These are phyloP conservation scores for Falco biarmicus DNA, from an alignment of 2,797 vertebrate genomes.

Conservation along the genomic window DNA sequence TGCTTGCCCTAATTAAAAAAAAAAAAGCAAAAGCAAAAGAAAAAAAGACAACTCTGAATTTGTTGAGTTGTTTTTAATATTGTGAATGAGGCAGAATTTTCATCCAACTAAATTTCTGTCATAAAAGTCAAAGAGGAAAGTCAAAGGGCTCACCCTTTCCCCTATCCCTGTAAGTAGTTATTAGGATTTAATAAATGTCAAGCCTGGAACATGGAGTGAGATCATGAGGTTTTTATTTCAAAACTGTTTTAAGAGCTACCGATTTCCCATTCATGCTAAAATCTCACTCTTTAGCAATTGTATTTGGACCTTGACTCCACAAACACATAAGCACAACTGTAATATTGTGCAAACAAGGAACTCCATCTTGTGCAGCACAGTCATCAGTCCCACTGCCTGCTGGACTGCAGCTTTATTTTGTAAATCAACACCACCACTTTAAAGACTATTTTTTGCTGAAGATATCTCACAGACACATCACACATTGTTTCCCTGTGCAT, in stretches of 20 bases:
- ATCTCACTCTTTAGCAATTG: neutral
- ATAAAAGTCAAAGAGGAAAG: neutral
- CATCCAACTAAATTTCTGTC: neutral
- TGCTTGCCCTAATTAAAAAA: neutral
- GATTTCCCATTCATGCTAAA: neutral
- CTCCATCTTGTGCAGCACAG: neutral
- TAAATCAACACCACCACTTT: neutral
- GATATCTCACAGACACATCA: neutral
- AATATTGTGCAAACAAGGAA: neutral
- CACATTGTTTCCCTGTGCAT: neutral
- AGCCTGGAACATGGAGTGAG: neutral
- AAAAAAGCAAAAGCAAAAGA: neutral
- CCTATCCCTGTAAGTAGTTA: neutral
- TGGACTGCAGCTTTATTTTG: neutral
- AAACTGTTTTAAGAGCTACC: neutral
- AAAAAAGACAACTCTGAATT: neutral
- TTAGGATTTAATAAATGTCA: neutral
- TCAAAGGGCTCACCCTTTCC: neutral
- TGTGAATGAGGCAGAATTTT: neutral
- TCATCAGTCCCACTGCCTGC: neutral
- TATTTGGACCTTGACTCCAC: neutral
- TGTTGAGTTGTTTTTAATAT: neutral
- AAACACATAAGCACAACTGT: neutral
- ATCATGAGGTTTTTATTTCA: neutral
- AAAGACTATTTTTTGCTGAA: neutral